A percentile compares a stretch with the other conserved stretches of the same genome.
Conservation (phyloP, 2,888 invertebrate genomes). For the Colostygia pectinataria region DNA sequence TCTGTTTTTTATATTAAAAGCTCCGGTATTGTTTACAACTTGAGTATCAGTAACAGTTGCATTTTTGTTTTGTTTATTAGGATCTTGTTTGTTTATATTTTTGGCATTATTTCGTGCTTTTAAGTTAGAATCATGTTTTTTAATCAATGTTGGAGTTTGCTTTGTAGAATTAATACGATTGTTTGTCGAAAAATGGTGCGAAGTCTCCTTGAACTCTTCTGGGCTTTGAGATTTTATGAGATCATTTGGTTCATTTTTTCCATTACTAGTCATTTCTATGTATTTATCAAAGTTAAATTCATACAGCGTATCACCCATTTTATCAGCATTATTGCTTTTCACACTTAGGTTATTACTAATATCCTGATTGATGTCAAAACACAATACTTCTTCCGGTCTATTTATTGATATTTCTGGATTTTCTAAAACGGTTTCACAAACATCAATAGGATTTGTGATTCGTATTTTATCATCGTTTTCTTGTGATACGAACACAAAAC, state of each 20-base stretch:
- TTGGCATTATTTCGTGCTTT: not conserved
- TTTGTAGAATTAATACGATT: slow-evolving; percentile 2
- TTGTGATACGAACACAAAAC: slow-evolving; percentile 25
- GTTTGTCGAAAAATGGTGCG: slow-evolving; percentile 38
- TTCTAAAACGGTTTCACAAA: slow-evolving; percentile 25
- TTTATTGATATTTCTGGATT: slow-evolving; percentile 12
- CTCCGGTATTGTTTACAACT: slow-evolving; percentile 28
- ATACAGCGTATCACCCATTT: slow-evolving; percentile 13
- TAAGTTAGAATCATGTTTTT: not conserved
- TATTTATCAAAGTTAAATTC: slow-evolving; percentile 27
- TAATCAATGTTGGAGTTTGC: slow-evolving; percentile 2
- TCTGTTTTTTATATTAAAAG: slow-evolving; percentile 68
- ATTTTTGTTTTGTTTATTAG: slow-evolving; percentile 8
- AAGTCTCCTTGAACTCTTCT: slow-evolving; percentile 25
- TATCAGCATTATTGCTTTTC: not conserved
- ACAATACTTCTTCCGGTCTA: slow-evolving; percentile 16
- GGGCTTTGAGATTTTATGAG: slow-evolving; percentile 23
- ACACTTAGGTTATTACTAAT: not conserved
- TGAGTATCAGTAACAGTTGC: not conserved
- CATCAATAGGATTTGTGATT: slow-evolving; percentile 22
- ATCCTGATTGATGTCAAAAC: slow-evolving; percentile 13
- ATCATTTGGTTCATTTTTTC: not conserved
- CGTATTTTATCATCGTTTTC: slow-evolving; percentile 6
- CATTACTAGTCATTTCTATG: not conserved
- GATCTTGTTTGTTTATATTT: not conserved